These are phyloP conservation scores for Stichopus horrens DNA, from an alignment of 53 echinoderm and acorn worm species.

Conservation along the genomic window DNA sequence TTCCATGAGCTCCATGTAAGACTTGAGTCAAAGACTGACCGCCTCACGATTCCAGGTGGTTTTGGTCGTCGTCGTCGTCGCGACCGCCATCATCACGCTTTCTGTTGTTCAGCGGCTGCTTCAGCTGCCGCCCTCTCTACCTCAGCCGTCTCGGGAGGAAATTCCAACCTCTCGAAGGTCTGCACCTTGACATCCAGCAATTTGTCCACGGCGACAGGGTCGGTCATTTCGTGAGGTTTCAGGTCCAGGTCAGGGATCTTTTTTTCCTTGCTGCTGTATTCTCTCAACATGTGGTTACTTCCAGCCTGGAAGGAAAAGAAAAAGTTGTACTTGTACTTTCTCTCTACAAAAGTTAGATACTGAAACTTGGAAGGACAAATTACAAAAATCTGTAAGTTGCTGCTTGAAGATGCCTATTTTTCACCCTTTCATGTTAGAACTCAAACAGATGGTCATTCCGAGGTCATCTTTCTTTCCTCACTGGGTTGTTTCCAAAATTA, in stretches of 20 bases:
- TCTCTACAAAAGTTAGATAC: too few relatives aligned
- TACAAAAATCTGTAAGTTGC: too few relatives aligned
- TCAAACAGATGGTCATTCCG: too few relatives aligned
- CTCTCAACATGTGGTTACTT: slow-evolving; percentile 73
- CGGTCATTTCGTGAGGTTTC: slow-evolving; percentile 57
- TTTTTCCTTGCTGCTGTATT: slow-evolving; percentile 89
- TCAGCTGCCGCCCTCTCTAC: slow-evolving; percentile 16
- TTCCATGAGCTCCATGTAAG: not conserved
- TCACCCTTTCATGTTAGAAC: too few relatives aligned
- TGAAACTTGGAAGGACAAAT: too few relatives aligned
- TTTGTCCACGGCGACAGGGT: slow-evolving; percentile 75
- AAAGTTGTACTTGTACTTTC: not conserved
- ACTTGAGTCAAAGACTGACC: not conserved
- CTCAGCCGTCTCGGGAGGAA: slow-evolving; percentile 50
- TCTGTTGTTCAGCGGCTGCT: not conserved
- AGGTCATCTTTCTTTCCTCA: too few relatives aligned
- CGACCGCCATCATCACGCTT: not conserved
- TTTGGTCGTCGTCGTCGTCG: not conserved
- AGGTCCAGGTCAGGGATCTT: slow-evolving; percentile 65
- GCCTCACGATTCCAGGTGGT: not conserved
- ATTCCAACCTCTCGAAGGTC: slow-evolving; percentile 69
- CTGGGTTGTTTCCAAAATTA: too few relatives aligned
- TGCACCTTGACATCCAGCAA: slow-evolving; percentile 67
- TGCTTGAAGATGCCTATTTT: too few relatives aligned
- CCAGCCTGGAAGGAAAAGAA: slow-evolving; percentile 65